Base-by-base conservation (phyloP, 92 coral and sea anemone species). In the Epizoanthus scotinus region DNA sequence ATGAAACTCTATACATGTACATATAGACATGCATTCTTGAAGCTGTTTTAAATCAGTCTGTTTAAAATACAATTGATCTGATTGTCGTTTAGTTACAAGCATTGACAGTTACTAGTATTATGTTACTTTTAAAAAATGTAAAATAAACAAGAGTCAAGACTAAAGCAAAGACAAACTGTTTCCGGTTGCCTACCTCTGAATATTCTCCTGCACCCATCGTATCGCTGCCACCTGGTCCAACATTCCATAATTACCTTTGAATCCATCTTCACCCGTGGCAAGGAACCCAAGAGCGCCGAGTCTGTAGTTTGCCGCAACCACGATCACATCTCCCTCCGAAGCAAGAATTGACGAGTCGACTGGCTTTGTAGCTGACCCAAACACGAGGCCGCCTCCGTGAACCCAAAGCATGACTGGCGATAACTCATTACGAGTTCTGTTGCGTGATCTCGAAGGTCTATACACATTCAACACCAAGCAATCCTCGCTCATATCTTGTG, bases 361-460 rank as follows among this genome's bases (percentile, higher is more conserved):
- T 44, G 50, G 50, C 63, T 28, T 24, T 2, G 18, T 22, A 8
- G 50, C 84, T 20, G 18, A 15, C 0, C 77, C 77, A n/a, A 49
- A 54, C 28, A 26, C 28, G 21, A 38, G 68, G 10, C 66, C 84
- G 26, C 84, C 84, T 14, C 78, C 77, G 25, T 81, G 84, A 9
- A 81, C 31, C 62, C 62, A 81, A 5, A 50, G 66, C 77, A 81
- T 62, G 34, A 81, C 84, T 15, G 67, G 78, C 19, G 56, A 21
- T 1, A 63, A 14, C 0, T 22, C 17, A 20, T 29, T 54, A 31
- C 9, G 19, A 9, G 49, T 12, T 10, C 18, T 57, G 13, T 29
- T 54, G 21, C 9, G 19, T 19, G 49, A n/a, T 10, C 18, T 57
- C 9, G 78, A 71, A 71, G 78, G 58, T 18, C 17, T 19, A 28